A percentile compares a stretch with the other conserved stretches of the same genome.
phyloP scores from a whole-genome alignment of 1,140 invertebrate species.

The Tetragnatha versicolor region DNA sequence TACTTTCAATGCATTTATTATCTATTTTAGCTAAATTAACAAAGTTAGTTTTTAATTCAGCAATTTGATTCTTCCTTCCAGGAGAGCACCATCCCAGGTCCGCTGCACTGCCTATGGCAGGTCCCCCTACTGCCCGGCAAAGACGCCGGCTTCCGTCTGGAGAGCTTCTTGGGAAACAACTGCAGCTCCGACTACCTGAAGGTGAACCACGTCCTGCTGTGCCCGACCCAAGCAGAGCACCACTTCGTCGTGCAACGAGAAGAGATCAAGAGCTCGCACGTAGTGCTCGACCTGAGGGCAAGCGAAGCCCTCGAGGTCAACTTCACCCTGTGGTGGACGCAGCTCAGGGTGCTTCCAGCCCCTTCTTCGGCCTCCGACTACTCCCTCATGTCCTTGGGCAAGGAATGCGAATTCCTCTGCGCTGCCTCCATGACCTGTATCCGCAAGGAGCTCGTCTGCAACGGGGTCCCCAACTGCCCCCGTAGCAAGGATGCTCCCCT shows the following conservation, averaged over 20 bases:
- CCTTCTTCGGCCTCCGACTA: conserved; percentile 54
- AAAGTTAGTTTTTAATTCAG: no score
- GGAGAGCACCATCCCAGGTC: conserved; percentile 21
- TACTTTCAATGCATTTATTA: no score
- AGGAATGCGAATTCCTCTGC: conserved; percentile 79
- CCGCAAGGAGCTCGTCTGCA: conserved; percentile 80
- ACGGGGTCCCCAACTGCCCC: conserved; percentile 86
- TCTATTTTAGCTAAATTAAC: neutral
- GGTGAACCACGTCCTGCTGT: conserved; percentile 53
- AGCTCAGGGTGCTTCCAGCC: conserved; percentile 56
- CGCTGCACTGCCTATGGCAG: conserved; percentile 57
- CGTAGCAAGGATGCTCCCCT: conserved; percentile 17
- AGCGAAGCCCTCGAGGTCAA: conserved; percentile 49
- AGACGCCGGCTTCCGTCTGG: conserved; percentile 56
- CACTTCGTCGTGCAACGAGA: conserved; percentile 48
- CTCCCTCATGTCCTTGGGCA: conserved; percentile 55
- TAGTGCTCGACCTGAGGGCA: conserved; percentile 54
- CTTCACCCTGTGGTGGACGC: conserved; percentile 58
- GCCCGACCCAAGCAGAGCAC: conserved; percentile 46
- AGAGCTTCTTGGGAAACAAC: conserved; percentile 55
- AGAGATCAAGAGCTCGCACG: conserved; percentile 46
- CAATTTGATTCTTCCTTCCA: no score
- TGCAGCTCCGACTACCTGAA: conserved; percentile 55
- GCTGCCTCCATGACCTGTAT: conserved; percentile 82
- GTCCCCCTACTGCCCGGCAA: conserved; percentile 54